These are phyloP conservation scores for Anastrepha ludens DNA, from an alignment of 1,140 invertebrate genomes.

Conservation along the genomic window DNA sequence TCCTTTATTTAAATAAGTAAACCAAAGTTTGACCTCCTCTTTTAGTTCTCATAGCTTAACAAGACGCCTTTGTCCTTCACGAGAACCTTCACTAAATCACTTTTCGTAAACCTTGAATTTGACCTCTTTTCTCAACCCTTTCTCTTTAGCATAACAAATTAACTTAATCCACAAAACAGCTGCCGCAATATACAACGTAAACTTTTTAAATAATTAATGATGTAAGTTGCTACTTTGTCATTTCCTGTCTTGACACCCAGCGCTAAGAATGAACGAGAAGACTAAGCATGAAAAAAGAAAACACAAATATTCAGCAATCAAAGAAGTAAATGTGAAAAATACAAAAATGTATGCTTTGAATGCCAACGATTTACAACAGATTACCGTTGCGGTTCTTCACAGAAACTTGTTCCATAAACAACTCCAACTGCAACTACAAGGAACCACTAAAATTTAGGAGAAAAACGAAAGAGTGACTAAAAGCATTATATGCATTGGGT, in stretches of 20 bases:
- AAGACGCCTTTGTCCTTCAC: conserved; percentile 11
- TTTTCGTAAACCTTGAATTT: background rate
- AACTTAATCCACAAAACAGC: conserved; percentile 18
- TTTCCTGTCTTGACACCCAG: conserved; percentile 48
- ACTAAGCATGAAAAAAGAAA: background rate
- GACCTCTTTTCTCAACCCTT: conserved; percentile 29
- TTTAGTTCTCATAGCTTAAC: background rate
- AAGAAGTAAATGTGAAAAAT: background rate
- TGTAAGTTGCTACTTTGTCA: conserved; percentile 46
- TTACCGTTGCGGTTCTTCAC: conserved; percentile 12
- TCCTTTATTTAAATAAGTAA: too few species aligned
- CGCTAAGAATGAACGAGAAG: conserved; percentile 3
- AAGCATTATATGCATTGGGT: background rate
- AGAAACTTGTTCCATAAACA: background rate
- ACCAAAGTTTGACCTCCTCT: background rate
- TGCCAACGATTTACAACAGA: conserved; percentile 25
- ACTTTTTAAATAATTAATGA: conserved; percentile 47
- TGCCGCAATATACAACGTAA: background rate
- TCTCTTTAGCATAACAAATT: conserved; percentile 45
- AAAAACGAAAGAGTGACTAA: background rate
- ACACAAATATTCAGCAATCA: background rate
- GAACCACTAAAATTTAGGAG: background rate
- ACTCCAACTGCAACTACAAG: conserved; percentile 20
- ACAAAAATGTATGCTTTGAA: conserved; percentile 2
- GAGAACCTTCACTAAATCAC: background rate